Base-by-base conservation (phyloP, 2,888 invertebrate genomes). In the Oxystoma pomonae region DNA sequence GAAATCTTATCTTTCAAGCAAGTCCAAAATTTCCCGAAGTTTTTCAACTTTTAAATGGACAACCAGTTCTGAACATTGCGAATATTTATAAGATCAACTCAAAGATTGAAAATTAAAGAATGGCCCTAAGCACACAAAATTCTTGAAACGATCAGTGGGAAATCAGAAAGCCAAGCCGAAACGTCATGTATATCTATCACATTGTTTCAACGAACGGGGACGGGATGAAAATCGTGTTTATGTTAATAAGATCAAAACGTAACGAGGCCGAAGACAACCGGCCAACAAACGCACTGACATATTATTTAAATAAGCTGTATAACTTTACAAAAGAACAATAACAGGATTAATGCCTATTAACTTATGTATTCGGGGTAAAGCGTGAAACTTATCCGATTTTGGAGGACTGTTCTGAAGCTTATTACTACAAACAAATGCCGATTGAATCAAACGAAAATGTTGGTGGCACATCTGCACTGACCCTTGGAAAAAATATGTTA, bases 221-320 rank as follows among this genome's bases (percentile, higher is more conserved):
- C 35, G 35, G n/a, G n/a, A 35, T 35, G 35, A 35, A 35, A 35
- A 35, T 35, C 35, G 35, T 35, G 35, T 35, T 35, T 35, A 35
- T 35, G 35, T 3, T 35, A 35, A 35, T 35, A 35, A 35, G 35
- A 35, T 35, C 35, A 35, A 35, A 35, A 35, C 35, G 35, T 35
- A 35, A 35, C 35, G 12, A 35, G 35, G 3, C 12, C 35, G 35
- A 35, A 35, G 35, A 35, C 35, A 35, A 35, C 35, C 12, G 35
- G 35, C 5, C 12, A n/a, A 35, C 35, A n/a, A n/a, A n/a, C n/a
- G n/a, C 35, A 12, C 66, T 62, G 67, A 67, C 67, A 67, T 64
- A 58, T 66, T 66, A 66, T 67, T 67, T 67, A 67, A 67, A 67
- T 67, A 67, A 63, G 67, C 64, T 59, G 67, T 67, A 64, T 64